Evolutionary conservation across 37 sponge, comb jelly and placozoan species (phyloP), one percentile per base, ranked within the genome.

Genomic region (Chondrosia reniformis): DNA sequence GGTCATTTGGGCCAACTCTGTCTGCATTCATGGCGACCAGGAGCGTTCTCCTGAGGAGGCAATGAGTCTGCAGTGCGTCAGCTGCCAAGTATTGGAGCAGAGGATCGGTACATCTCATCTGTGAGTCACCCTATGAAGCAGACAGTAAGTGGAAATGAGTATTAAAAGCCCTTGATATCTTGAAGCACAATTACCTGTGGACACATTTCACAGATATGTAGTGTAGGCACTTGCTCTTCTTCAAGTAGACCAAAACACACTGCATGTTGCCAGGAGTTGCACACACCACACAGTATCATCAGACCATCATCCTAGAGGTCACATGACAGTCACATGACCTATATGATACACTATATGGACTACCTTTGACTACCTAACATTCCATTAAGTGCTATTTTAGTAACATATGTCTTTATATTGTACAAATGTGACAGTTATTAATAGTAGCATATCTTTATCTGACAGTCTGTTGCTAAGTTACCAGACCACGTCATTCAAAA

Each of bases 1-100:
- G 81, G 2, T 32, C 33, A 17, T 76, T 41, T 24, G 82, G 61
- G 4, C 56, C 31, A 13, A 93, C 24, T 2, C 84, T 67, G 41
- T 46, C 64, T 39, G 84, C 54, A 49, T 89, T 89, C 1, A 71
- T 63, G 65, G 90, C 79, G 0, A 85, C 83, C n/a, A 80, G 62
- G 46, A 96, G 67, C 0, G 89, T 78, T 46, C 97, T 71, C 27
- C 97, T 81, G 90, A 93, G 92, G 46, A 92, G 76, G 79, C 91
- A 88, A 0, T 86, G 82, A 28, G 86, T 76, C 84, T 89, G 82
- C 31, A 83, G 45, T 1, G 81, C 36, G 1, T 81, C 52, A 6
- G 71, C 81, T 33, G 32, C 75, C n/a, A 89, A 67, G 59, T 63
- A 81, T 61, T 67, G 77, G 5, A 90, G 80, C 67, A 82, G 79